Evolutionary conservation across 2,113 vertebrate genomes (phyloP).

Genomic region (Percopsis transmontana): DNA sequence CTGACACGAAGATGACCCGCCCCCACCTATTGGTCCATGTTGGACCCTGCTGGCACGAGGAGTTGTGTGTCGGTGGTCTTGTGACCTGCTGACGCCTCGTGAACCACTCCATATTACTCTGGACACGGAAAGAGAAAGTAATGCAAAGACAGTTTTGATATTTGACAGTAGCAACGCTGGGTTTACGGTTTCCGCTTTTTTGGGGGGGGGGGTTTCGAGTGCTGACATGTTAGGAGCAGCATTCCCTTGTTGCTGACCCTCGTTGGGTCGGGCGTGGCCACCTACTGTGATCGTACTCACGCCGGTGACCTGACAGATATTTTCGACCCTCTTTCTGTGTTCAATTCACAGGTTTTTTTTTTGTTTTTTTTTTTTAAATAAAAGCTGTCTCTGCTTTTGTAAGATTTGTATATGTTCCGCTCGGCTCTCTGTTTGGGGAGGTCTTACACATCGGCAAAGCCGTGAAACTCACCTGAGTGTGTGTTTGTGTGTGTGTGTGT

Average conservation of each 20-base stretch:
- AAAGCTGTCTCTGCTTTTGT: slow-evolving; percentile 57
- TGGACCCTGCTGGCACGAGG: slow-evolving; percentile 61
- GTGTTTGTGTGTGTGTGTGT: slow-evolving; percentile 38
- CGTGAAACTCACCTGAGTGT: slow-evolving; percentile 51
- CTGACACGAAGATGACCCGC: slow-evolving; percentile 27
- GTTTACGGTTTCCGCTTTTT: slow-evolving; percentile 28
- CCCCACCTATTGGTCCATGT: slow-evolving; percentile 72
- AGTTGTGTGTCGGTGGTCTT: slow-evolving; percentile 15
- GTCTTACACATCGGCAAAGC: slow-evolving; percentile 56
- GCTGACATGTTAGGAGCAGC: too few species aligned
- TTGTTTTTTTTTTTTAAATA: slow-evolving; percentile 35
- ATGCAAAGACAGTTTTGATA: slow-evolving; percentile 38
- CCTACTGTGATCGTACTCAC: slow-evolving; percentile 15
- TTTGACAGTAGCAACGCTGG: slow-evolving; percentile 50
- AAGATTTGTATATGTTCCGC: slow-evolving; percentile 64
- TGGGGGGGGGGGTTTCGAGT: too few species aligned
- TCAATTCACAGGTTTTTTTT: background rate
- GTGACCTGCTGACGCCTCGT: slow-evolving; percentile 19
- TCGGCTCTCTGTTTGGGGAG: slow-evolving; percentile 53
- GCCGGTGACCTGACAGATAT: slow-evolving; percentile 14
- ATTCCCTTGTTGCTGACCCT: background rate
- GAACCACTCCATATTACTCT: slow-evolving; percentile 31
- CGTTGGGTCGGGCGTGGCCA: background rate
- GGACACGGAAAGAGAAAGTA: slow-evolving; percentile 7
- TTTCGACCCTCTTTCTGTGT: slow-evolving; percentile 19